A percentile compares a stretch with the other conserved stretches of the same genome.
These are phyloP conservation scores for Polypedilum vanderplanki DNA, from an alignment of 1,140 invertebrate species.

Conservation along the genomic window DNA sequence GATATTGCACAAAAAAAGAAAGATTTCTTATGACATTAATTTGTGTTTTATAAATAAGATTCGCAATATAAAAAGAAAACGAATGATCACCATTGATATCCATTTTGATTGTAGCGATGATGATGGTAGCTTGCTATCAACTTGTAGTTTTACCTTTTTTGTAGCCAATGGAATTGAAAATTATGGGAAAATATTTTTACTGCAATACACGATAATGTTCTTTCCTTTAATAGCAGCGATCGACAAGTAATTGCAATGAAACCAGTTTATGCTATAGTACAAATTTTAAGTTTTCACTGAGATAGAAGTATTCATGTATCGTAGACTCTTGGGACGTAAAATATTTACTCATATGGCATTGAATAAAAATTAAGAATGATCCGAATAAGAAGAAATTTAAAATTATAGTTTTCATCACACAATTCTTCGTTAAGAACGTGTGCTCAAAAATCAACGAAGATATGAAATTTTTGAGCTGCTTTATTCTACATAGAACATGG, in stretches of 20 bases:
- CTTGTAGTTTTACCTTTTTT: background rate
- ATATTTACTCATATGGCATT: no score
- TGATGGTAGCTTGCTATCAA: background rate
- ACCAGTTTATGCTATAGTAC: background rate
- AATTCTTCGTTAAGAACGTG: no score
- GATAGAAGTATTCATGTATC: no score
- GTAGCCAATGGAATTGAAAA: slow-evolving; percentile 1
- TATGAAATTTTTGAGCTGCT: no score
- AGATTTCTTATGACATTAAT: background rate
- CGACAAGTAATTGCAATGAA: background rate
- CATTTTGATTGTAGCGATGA: background rate
- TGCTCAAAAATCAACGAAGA: no score
- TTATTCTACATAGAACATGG: no score
- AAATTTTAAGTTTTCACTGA: no score
- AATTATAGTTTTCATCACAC: no score
- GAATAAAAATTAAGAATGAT: no score
- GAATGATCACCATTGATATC: background rate
- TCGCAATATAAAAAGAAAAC: background rate
- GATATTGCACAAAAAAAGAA: no score
- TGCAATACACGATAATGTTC: background rate
- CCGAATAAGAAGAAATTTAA: no score
- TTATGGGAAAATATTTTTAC: slow-evolving; percentile 15
- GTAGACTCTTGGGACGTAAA: no score
- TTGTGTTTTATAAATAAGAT: background rate
- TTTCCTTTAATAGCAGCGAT: background rate